phyloP scores from a whole-genome alignment of 2,113 vertebrate genomes.

The Craseonycteris thonglongyai region DNA sequence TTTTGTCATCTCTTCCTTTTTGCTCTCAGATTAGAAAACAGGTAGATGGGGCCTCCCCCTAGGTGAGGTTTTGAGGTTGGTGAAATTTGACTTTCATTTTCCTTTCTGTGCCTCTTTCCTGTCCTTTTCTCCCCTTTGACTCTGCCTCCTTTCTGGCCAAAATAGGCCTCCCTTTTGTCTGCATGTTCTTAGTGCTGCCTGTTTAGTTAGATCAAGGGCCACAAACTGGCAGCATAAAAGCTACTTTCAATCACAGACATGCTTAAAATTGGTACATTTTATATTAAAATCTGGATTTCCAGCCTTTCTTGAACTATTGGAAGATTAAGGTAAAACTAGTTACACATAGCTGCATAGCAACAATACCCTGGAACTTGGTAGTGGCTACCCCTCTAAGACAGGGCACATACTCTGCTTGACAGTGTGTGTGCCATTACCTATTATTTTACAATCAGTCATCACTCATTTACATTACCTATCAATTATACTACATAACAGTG shows the following conservation, averaged over 20 bases:
- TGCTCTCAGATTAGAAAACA: background rate
- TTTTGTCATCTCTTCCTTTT: background rate
- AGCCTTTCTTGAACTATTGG: background rate
- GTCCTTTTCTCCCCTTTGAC: background rate
- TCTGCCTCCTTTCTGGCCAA: background rate
- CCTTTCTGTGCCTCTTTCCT: background rate
- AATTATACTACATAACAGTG: background rate
- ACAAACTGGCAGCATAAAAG: background rate
- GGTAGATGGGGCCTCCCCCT: background rate
- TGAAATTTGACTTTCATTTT: background rate
- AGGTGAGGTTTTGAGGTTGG: background rate
- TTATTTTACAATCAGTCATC: background rate
- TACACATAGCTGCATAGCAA: background rate
- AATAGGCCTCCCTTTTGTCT: background rate
- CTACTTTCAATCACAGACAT: background rate
- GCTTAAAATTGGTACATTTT: background rate
- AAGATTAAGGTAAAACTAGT: background rate
- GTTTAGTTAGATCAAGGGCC: background rate
- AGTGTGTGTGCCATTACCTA: background rate
- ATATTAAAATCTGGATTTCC: background rate
- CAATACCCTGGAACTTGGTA: background rate
- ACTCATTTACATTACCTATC: background rate
- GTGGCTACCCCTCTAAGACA: background rate
- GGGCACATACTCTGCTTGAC: background rate
- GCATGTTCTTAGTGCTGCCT: background rate